These are phyloP conservation scores for Ametastegia equiseti DNA, from an alignment of 2,888 invertebrate genomes.

Conservation along the genomic window DNA sequence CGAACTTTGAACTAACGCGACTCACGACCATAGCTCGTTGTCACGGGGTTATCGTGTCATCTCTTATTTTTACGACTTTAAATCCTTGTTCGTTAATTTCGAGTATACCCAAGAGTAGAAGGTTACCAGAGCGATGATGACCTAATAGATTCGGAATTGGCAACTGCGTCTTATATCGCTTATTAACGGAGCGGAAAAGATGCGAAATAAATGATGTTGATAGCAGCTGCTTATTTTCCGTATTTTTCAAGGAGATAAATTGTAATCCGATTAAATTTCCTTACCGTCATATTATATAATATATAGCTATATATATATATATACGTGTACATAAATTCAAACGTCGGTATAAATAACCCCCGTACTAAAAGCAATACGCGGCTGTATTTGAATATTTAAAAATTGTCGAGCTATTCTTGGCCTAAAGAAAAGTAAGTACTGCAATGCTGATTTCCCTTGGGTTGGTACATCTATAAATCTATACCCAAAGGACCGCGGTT, in stretches of 20 bases:
- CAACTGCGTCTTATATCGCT: slow-evolving; percentile 1
- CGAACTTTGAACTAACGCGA: slow-evolving; percentile 35
- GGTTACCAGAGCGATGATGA: background rate
- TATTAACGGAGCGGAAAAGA: background rate
- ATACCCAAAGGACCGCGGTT: slow-evolving; percentile 51
- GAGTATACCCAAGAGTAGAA: background rate
- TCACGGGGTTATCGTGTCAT: slow-evolving; percentile 41
- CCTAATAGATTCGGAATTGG: background rate
- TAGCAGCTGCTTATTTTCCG: too few relatives aligned
- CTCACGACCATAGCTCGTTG: slow-evolving; percentile 36
- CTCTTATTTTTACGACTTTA: slow-evolving; percentile 40
- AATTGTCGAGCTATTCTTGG: background rate
- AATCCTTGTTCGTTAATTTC: slow-evolving; percentile 25
- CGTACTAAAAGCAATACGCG: background rate
- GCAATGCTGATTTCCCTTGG: slow-evolving; percentile 67
- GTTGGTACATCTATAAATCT: slow-evolving; percentile 66
- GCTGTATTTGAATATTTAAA: slow-evolving; percentile 27
- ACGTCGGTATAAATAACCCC: background rate
- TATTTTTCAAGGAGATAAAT: too few relatives aligned
- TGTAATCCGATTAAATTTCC: background rate
- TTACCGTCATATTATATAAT: too few relatives aligned
- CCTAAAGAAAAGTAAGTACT: slow-evolving; percentile 54
- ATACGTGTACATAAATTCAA: background rate
- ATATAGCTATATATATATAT: too few relatives aligned
- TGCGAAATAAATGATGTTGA: background rate